Base-by-base conservation (phyloP, 2,797 vertebrate genomes). In the Distichodus sexfasciatus region DNA sequence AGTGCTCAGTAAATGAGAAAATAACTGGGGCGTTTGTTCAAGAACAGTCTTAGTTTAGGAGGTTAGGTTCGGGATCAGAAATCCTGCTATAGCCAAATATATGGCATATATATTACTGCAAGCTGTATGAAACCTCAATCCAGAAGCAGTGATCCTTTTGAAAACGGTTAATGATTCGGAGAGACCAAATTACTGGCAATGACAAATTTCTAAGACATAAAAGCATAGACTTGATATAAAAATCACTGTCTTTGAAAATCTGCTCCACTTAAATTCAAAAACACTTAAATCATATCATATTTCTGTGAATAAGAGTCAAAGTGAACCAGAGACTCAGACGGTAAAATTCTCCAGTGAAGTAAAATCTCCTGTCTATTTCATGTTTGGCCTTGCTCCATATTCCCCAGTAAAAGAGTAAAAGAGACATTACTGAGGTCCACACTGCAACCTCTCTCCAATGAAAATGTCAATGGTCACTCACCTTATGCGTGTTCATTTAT, bases 401-500 rank as follows among this genome's bases (percentile, higher is more conserved):
- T 50, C 43, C 43, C 55, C 57, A 36, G 51, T 74, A 63, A 76
- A 58, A n/a, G n/a, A n/a, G n/a, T n/a, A n/a, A n/a, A 68, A 79
- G 74, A 76, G 77, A 76, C 74, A 64, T 76, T 72, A 73, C 73
- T 11, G 40, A 66, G 63, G 67, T 57, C 59, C 71, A 62, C 54
- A 46, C 44, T 60, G 48, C 59, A 74, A 68, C 71, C 74, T 68
- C 50, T 51, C 54, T 36, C 47, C 63, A 71, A 76, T 79, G 54
- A 79, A 76, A 76, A 74, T 62, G 71, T 74, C 77, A 68, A 38
- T 54, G 71, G 71, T 72, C 63, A 66, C 58, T 55, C 71, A 69
- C 69, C 77, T 79, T 69, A 66, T 54, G 62, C 48, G 19, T 48
- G n/a, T 72, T 71, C 69, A 74, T 79, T 79, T 79, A 76, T 74